These are phyloP conservation scores for Platerodrilus igneus DNA, from an alignment of 2,888 invertebrate species.

Conservation along the genomic window DNA sequence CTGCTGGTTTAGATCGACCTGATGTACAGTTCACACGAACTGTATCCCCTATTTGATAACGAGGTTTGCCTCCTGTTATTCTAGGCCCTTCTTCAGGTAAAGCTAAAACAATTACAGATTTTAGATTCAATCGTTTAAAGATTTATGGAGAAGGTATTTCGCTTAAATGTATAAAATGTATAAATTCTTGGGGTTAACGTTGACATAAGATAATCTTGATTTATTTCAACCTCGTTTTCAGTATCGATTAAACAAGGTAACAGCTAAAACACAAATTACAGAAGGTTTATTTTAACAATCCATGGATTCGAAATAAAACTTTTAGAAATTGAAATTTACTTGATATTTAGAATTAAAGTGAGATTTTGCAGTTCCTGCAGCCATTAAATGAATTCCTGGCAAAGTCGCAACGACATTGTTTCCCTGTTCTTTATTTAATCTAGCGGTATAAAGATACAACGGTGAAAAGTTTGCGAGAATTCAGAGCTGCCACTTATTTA, in stretches of 20 bases:
- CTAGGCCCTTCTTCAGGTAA: conserved; percentile 77
- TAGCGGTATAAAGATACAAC: conserved; percentile 28
- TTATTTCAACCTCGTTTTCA: conserved; percentile 12
- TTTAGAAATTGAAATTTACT: conserved; percentile 17
- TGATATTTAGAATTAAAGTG: conserved; percentile 18
- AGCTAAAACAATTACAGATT: conserved; percentile 64
- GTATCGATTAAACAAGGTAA: conserved; percentile 15
- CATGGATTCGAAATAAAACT: too few relatives aligned
- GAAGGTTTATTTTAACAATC: conserved; percentile 15
- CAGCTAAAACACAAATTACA: conserved; percentile 16
- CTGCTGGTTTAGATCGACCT: conserved; percentile 75
- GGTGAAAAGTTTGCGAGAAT: conserved; percentile 28
- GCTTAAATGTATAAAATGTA: too few relatives aligned
- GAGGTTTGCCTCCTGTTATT: conserved; percentile 72
- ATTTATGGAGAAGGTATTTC: too few relatives aligned
- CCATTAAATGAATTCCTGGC: conserved; percentile 28
- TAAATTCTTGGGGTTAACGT: too few relatives aligned
- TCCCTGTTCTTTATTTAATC: conserved; percentile 31
- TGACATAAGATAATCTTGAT: too few relatives aligned
- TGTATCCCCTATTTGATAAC: conserved; percentile 77
- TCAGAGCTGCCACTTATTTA: conserved; percentile 32
- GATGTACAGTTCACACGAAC: conserved; percentile 84
- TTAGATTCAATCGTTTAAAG: too few relatives aligned
- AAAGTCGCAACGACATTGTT: conserved; percentile 31
- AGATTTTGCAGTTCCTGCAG: conserved; percentile 16